These are phyloP conservation scores for Lineus longissimus DNA, from an alignment of 1,140 invertebrate species.

Conservation along the genomic window DNA sequence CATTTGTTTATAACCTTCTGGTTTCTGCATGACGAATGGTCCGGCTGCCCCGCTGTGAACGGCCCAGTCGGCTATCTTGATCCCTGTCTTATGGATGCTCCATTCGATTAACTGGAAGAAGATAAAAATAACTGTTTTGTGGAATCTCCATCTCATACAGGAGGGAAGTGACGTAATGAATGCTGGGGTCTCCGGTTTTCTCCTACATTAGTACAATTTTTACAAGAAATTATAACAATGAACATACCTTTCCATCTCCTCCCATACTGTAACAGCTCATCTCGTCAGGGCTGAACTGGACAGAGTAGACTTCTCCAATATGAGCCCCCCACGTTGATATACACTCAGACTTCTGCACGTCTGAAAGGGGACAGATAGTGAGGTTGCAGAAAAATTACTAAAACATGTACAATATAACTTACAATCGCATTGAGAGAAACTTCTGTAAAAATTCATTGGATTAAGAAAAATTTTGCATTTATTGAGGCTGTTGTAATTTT, in stretches of 20 bases:
- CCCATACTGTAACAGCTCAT: conserved; percentile 61
- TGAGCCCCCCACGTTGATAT: conserved; percentile 60
- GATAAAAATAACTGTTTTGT: background rate
- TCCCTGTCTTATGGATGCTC: conserved; percentile 58
- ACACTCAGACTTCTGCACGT: conserved; percentile 60
- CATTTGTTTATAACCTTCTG: conserved; percentile 28
- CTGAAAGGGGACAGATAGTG: conserved; percentile 27
- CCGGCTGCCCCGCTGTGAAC: conserved; percentile 42
- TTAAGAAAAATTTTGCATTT: no score
- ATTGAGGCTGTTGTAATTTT: no score
- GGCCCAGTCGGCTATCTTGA: conserved; percentile 54
- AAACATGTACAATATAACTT: background rate
- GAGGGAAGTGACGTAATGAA: no score
- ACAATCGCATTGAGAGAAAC: no score
- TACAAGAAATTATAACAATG: background rate
- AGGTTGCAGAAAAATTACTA: background rate
- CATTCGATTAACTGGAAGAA: conserved; percentile 56
- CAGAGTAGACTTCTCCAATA: conserved; percentile 57
- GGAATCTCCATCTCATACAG: background rate
- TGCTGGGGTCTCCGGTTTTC: no score
- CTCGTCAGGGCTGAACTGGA: conserved; percentile 60
- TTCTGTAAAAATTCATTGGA: no score
- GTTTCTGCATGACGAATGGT: conserved; percentile 28
- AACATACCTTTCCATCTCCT: conserved; percentile 56
- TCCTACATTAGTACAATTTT: no score